Evolutionary conservation across 2,888 invertebrate genomes (phyloP).

Genomic region (Saturnia japonica): DNA sequence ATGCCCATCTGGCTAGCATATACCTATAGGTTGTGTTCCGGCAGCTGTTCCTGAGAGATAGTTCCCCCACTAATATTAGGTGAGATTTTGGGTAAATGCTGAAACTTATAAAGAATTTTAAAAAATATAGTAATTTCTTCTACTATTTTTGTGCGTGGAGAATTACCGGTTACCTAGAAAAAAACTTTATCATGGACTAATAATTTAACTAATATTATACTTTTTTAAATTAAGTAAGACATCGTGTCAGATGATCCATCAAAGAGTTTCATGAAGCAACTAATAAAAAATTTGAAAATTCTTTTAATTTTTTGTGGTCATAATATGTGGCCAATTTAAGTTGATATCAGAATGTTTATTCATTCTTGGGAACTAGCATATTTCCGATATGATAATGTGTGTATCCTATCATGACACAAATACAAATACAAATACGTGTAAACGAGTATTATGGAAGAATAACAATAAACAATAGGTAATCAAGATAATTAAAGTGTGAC

Average conservation of each 20-base stretch:
- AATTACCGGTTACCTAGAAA: too few relatives aligned
- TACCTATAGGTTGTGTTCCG: too few relatives aligned
- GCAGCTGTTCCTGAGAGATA: too few relatives aligned
- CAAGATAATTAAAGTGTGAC: conserved; percentile 44
- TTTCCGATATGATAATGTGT: not conserved
- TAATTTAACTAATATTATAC: not conserved
- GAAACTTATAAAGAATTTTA: too few relatives aligned
- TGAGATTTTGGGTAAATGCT: too few relatives aligned
- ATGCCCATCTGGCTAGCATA: too few relatives aligned
- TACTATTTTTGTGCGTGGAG: too few relatives aligned
- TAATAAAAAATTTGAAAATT: not conserved
- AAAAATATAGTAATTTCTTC: too few relatives aligned
- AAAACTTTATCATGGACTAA: too few relatives aligned
- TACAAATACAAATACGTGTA: not conserved
- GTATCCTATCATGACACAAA: not conserved
- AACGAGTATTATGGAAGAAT: conserved; percentile 17
- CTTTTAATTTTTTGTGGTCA: not conserved
- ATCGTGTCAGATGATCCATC: not conserved
- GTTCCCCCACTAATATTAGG: too few relatives aligned
- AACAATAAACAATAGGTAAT: conserved; percentile 67
- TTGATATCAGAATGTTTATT: too few relatives aligned
- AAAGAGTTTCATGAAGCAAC: not conserved
- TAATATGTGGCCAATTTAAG: too few relatives aligned
- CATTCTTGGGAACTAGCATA: not conserved
- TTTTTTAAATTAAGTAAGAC: not conserved